Base-by-base conservation (phyloP, 2,888 invertebrate genomes). In the Acrobasis suavella region DNA sequence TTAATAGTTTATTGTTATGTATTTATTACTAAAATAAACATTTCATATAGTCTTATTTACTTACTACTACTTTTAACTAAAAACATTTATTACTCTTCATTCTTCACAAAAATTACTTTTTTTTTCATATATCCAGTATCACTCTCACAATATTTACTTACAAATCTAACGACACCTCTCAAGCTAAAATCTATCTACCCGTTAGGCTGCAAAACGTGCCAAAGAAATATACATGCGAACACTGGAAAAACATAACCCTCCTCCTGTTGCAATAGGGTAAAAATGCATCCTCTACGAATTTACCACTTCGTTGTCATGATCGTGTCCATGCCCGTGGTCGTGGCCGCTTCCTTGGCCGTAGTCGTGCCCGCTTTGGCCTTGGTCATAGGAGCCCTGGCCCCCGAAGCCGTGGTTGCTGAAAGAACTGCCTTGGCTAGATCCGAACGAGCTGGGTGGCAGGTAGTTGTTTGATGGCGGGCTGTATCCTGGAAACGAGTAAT, bases 291-390 rank as follows among this genome's bases (percentile, higher is more conserved):
- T 32, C 5, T 51, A 12, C 17, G 51, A n/a, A 10, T 42, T 82
- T 69, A 90, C 90, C 75, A 86, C 88, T 80, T 89, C 88, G 62
- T 82, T 82, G 1, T 93, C 93, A 65, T 62, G 55, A 16, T 62
- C 49, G n/a, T 60, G 50, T 10, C 50, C 50, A 38, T 91, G 89
- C 50, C 89, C 85, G 59, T 42, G 42, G 14, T 42, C 42, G 5
- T 87, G 83, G 1, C 81, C 83, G 37, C 2, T 22, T 22, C 87
- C 80, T 9, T 78, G 77, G 7, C 82, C 83, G 51, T 86, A 78
- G 14, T 75, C 79, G 46, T 83, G 77, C 0, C 72, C 72, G 62
- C 73, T n/a, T 6, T 46, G 46, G 65, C 66, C 67, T 38, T 77
- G 72, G 54, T 72, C 71, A 58, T 78, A 70, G 17, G 71, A 65